Evolutionary conservation across 2,797 vertebrate genomes (phyloP).

Genomic region (Syndactyla subalaris): DNA sequence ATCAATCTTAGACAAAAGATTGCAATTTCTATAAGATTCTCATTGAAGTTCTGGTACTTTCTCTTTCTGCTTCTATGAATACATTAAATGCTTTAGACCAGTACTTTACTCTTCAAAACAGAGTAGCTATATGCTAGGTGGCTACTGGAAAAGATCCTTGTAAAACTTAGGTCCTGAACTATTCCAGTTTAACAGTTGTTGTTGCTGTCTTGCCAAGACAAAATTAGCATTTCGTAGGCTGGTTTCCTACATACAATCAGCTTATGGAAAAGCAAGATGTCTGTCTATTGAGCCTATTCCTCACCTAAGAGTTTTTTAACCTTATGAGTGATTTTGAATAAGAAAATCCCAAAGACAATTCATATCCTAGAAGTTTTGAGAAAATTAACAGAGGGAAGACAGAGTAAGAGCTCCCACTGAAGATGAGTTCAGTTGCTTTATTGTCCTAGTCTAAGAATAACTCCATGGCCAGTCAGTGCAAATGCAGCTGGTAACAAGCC

Average conservation of each 20-base stretch:
- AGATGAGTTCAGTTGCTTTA: not conserved
- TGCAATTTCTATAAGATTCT: not conserved
- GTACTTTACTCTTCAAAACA: not conserved
- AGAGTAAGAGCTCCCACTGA: not conserved
- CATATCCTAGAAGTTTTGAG: not conserved
- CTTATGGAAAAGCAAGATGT: not conserved
- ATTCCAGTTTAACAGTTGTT: not conserved
- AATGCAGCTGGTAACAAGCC: not conserved
- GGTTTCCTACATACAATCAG: not conserved
- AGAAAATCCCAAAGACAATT: not conserved
- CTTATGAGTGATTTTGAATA: not conserved
- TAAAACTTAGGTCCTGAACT: not conserved
- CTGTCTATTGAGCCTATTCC: not conserved
- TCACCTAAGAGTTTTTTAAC: not conserved
- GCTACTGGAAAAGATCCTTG: not conserved
- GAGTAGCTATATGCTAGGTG: not conserved
- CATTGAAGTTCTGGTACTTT: not conserved
- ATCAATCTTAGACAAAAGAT: not conserved
- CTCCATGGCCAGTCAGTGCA: not conserved
- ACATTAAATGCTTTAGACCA: not conserved
- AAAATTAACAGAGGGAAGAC: not conserved
- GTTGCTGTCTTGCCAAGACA: not conserved
- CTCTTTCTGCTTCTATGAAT: not conserved
- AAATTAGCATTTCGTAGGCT: not conserved
- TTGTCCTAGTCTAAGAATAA: not conserved